Evolutionary conservation across 2,113 vertebrate genomes (phyloP).

Genomic region (Cochlearius cochlearius): DNA sequence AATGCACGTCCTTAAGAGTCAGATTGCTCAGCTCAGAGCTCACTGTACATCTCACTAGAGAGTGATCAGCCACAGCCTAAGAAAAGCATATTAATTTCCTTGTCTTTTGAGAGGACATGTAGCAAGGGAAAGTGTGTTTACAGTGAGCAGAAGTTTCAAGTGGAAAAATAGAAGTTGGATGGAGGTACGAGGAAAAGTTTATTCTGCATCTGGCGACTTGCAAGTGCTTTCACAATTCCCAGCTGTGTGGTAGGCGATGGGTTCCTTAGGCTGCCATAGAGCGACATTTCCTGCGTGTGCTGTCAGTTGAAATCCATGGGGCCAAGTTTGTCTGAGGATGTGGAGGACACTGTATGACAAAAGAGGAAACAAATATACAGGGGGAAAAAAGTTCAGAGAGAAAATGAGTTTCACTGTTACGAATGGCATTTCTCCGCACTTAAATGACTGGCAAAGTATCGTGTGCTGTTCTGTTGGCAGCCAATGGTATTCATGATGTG

Average conservation of each 20-base stretch:
- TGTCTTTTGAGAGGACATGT: background rate
- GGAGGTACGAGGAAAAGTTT: background rate
- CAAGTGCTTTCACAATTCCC: background rate
- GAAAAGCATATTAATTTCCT: background rate
- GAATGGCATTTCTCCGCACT: background rate
- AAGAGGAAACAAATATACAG: background rate
- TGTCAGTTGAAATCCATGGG: background rate
- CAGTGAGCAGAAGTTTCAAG: background rate
- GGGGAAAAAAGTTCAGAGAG: background rate
- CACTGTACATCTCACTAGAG: background rate
- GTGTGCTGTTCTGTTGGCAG: background rate
- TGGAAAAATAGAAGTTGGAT: background rate
- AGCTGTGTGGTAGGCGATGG: accelerated
- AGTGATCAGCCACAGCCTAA: background rate
- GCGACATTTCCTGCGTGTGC: background rate
- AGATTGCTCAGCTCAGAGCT: background rate
- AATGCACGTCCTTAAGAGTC: background rate
- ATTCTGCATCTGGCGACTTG: background rate
- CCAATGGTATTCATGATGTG: accelerated
- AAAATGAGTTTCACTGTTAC: background rate
- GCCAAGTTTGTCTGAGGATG: background rate
- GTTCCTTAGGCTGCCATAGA: background rate
- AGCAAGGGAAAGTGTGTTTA: background rate
- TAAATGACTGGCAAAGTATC: background rate
- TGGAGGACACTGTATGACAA: background rate